These are phyloP conservation scores for Rhea americana DNA, from an alignment of 2,113 vertebrate species.

Conservation along the genomic window DNA sequence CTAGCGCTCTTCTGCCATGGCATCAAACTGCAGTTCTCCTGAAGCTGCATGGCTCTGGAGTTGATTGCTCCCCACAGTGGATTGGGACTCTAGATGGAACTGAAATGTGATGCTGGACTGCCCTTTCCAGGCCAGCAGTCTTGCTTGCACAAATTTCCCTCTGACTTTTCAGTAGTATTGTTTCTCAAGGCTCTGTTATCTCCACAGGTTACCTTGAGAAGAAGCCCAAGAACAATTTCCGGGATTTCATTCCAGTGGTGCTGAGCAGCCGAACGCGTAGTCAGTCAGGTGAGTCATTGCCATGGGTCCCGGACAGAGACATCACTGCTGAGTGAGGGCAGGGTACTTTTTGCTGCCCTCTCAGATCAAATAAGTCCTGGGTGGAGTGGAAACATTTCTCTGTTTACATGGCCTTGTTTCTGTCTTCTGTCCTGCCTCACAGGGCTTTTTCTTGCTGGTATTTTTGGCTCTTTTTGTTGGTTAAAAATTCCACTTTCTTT, in stretches of 20 bases:
- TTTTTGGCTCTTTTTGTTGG: not conserved
- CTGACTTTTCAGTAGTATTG: too few species aligned
- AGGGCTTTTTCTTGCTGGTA: not conserved
- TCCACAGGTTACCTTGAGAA: slow-evolving; percentile 77
- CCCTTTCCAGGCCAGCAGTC: not conserved
- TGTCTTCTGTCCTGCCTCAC: not conserved
- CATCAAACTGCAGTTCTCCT: not conserved
- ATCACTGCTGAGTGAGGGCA: not conserved
- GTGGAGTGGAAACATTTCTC: not conserved
- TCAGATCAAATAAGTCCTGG: too few species aligned
- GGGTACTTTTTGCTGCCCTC: not conserved
- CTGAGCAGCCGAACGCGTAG: slow-evolving; percentile 83
- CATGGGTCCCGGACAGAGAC: rapidly evolving
- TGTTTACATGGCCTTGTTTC: rapidly evolving
- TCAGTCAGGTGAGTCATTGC: slow-evolving; percentile 78
- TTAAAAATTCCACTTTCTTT: not conserved
- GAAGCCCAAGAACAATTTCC: slow-evolving; percentile 85
- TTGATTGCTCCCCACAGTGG: not conserved
- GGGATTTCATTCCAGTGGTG: slow-evolving; percentile 84
- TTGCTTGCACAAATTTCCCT: not conserved
- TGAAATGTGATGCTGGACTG: not conserved
- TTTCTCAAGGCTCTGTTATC: not conserved
- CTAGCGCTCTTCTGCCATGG: not conserved
- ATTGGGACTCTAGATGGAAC: not conserved
- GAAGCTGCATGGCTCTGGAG: not conserved